These are phyloP conservation scores for Atractosteus spatula DNA, from an alignment of 2,113 vertebrate genomes.

Conservation along the genomic window DNA sequence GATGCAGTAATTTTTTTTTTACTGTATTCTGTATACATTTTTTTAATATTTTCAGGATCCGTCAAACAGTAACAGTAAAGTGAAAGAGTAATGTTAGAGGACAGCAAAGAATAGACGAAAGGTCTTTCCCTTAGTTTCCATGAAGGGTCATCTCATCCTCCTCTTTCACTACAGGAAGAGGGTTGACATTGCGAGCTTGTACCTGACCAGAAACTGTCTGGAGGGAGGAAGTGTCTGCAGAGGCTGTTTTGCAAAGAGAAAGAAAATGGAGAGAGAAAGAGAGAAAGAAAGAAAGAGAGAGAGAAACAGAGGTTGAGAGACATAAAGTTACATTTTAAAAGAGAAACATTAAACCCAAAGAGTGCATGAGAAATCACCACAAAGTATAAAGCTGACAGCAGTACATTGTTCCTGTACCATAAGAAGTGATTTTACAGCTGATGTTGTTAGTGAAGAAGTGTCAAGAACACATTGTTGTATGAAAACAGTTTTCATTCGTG, in stretches of 20 bases:
- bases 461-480: too few relatives aligned
- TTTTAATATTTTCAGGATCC: neutral
- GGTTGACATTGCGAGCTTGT: constrained; percentile 56
- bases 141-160: constrained; percentile 65
- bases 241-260: constrained; percentile 53
- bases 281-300: constrained; percentile 15
- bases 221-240: constrained; percentile 60
- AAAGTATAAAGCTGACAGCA: too few relatives aligned
- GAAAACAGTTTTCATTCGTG: too few relatives aligned
- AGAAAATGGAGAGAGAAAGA: constrained; percentile 22
- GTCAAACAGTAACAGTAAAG: neutral
- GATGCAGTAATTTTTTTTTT: too few relatives aligned
- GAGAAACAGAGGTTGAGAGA: constrained; percentile 8
- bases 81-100: constrained; percentile 6
- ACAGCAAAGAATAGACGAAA: constrained; percentile 4
- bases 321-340: neutral
- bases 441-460: too few relatives aligned
- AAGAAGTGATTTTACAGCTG: too few relatives aligned
- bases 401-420: too few relatives aligned
- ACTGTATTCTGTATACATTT: too few relatives aligned
- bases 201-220: constrained; percentile 74
- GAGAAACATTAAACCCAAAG: too few relatives aligned
- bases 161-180: constrained; percentile 64
- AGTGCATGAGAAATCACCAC: too few relatives aligned
- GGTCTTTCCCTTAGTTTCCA: constrained; percentile 55